Conservation (phyloP, 2,888 invertebrate species). For the Drosophila gaucha region DNA sequence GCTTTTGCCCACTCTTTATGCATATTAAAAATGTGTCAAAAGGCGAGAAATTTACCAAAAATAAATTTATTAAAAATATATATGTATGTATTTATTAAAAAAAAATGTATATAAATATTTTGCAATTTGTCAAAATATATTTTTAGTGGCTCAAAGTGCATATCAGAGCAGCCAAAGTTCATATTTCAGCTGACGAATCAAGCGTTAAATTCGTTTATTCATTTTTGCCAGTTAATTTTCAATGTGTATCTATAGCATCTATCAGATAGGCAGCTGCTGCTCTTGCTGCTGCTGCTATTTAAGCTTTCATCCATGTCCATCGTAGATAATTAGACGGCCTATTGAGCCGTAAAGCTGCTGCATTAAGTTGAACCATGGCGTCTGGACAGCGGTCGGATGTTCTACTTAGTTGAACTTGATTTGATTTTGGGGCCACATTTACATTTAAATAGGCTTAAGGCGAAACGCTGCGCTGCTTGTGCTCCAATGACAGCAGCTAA, state of each 20-base stretch:
- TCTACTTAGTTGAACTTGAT: conserved; percentile 64
- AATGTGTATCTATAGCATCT: conserved; percentile 30
- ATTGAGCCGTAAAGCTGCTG: conserved; percentile 68
- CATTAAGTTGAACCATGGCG: conserved; percentile 17
- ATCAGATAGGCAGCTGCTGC: conserved; percentile 5
- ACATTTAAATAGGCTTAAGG: conserved; percentile 12
- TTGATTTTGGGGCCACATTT: conserved; percentile 47
- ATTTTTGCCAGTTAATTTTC: conserved; percentile 67
- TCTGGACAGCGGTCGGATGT: conserved; percentile 21
- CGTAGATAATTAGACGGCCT: conserved; percentile 67
- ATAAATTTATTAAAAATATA: conserved; percentile 7
- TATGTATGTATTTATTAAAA: background rate
- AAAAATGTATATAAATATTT: background rate
- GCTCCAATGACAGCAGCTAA: conserved; percentile 3
- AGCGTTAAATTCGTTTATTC: conserved; percentile 74
- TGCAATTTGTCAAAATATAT: background rate
- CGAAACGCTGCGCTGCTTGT: background rate
- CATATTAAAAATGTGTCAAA: conserved; percentile 34
- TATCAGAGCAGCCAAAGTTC: conserved; percentile 23
- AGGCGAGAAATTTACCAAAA: conserved; percentile 8
- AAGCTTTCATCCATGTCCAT: conserved; percentile 26
- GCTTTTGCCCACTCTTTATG: conserved; percentile 53
- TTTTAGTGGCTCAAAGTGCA: background rate
- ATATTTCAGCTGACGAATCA: conserved; percentile 44
- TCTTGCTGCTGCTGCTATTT: conserved; percentile 11